Evolutionary conservation across 1,140 invertebrate species (phyloP).

Genomic region (Drosophila kikkawai): DNA sequence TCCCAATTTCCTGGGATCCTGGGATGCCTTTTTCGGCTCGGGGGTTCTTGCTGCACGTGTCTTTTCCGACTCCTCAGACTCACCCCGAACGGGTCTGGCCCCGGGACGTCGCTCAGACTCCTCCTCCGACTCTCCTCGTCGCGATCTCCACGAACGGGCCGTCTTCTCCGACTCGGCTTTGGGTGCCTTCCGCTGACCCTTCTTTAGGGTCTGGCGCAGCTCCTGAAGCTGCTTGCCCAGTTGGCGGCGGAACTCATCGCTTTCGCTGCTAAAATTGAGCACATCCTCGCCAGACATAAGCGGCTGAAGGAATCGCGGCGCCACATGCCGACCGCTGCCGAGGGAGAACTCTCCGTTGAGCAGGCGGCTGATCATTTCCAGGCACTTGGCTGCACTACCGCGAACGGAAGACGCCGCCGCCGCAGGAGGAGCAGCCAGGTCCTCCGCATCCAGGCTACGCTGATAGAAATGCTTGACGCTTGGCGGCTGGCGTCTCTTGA

Average conservation of each 20-base stretch:
- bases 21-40: too few relatives aligned
- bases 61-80: background rate
- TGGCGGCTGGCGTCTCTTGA: background rate
- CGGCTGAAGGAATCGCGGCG: background rate
- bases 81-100: too few relatives aligned
- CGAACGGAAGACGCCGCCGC: background rate
- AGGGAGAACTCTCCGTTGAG: background rate
- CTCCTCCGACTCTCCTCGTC: background rate
- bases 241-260: conserved; percentile 12
- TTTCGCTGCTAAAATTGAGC: conserved; percentile 4
- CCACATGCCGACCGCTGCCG: background rate
- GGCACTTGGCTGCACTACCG: background rate
- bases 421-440: background rate
- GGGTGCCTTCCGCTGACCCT: background rate
- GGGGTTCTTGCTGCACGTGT: too few relatives aligned
- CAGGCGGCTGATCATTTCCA: conserved; percentile 7
- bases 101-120: background rate
- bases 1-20: too few relatives aligned
- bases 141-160: background rate
- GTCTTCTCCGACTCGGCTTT: background rate
- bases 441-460: background rate
- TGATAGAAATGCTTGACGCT: background rate
- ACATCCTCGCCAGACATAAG: background rate
- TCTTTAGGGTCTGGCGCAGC: conserved; percentile 10
- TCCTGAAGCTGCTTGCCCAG: conserved; percentile 21